A percentile compares a stretch with the other conserved stretches of the same genome.
phyloP scores from a whole-genome alignment of 2,797 vertebrate genomes.

The Acanthis flammea region DNA sequence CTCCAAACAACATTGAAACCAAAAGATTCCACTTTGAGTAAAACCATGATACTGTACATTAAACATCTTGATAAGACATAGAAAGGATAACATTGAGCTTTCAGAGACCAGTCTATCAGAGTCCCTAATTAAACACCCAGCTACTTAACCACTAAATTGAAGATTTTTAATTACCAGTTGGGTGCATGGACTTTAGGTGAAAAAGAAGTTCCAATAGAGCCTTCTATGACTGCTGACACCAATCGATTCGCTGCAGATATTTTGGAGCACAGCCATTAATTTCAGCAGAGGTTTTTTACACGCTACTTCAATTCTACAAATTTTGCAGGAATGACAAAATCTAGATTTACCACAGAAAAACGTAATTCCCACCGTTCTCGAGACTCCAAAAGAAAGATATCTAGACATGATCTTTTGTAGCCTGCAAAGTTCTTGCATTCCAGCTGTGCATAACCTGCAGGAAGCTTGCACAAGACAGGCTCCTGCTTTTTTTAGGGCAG shows the following conservation, averaged over 20 bases:
- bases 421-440: slow-evolving; percentile 61
- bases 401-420: slow-evolving; percentile 59
- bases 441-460: slow-evolving; percentile 67
- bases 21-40: slow-evolving; percentile 5
- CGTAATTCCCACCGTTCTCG: slow-evolving; percentile 36
- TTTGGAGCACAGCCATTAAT: slow-evolving; percentile 36
- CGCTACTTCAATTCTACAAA: slow-evolving; percentile 48
- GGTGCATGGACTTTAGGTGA: slow-evolving; percentile 57
- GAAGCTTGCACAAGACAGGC: slow-evolving; percentile 38
- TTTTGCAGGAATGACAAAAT: slow-evolving; percentile 58
- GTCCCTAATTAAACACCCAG: slow-evolving; percentile 60
- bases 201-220: slow-evolving; percentile 61
- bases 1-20: slow-evolving; percentile 20
- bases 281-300: slow-evolving; percentile 35
- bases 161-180: slow-evolving; percentile 16
- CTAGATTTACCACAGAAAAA: slow-evolving; percentile 52
- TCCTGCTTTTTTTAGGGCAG: slow-evolving; percentile 49
- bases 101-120: slow-evolving; percentile 10
- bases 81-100: slow-evolving; percentile 54
- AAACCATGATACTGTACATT: slow-evolving; percentile 50
- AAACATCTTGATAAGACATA: slow-evolving; percentile 54
- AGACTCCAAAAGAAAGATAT: slow-evolving; percentile 63
- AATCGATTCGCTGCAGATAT: not conserved
- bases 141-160: slow-evolving; percentile 47
- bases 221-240: slow-evolving; percentile 42